These are phyloP conservation scores for Flexamia atlantica DNA, from an alignment of 2,888 invertebrate species.

Conservation along the genomic window DNA sequence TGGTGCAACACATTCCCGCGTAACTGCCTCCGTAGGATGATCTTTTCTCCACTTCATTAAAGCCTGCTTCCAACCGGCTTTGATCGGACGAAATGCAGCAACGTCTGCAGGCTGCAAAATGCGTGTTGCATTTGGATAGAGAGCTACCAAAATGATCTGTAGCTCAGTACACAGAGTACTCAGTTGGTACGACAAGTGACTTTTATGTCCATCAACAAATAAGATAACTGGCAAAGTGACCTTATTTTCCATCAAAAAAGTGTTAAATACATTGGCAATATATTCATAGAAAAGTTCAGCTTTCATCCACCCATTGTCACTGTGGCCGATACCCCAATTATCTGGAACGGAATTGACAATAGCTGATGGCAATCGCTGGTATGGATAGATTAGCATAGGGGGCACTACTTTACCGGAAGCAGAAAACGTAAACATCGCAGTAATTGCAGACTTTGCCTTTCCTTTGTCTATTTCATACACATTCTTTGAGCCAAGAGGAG, in stretches of 20 bases:
- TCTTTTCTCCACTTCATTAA: slow-evolving; percentile 40
- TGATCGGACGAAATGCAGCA: slow-evolving; percentile 65
- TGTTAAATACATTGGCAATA: slow-evolving; percentile 60
- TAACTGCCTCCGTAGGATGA: slow-evolving; percentile 37
- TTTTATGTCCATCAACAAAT: slow-evolving; percentile 68
- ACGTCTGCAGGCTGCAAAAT: slow-evolving; percentile 71
- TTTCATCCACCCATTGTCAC: slow-evolving; percentile 71
- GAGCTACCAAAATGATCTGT: slow-evolving; percentile 68
- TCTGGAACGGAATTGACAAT: slow-evolving; percentile 66
- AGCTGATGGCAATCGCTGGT: slow-evolving; percentile 65
- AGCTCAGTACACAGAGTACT: slow-evolving; percentile 69
- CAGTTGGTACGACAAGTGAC: slow-evolving; percentile 68
- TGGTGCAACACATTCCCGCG: slow-evolving; percentile 53
- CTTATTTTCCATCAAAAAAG: slow-evolving; percentile 59
- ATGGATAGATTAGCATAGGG: slow-evolving; percentile 66
- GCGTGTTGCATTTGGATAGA: slow-evolving; percentile 71
- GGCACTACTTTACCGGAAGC: slow-evolving; percentile 71
- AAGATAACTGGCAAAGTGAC: slow-evolving; percentile 68
- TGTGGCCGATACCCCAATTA: slow-evolving; percentile 73
- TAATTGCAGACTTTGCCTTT: slow-evolving; percentile 71
- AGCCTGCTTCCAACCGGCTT: slow-evolving; percentile 61
- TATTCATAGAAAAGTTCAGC: slow-evolving; percentile 65
- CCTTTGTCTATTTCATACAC: slow-evolving; percentile 70
- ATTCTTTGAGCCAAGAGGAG: slow-evolving; percentile 69
- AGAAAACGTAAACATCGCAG: slow-evolving; percentile 71